These are phyloP conservation scores for Drosophila anomalata DNA, from an alignment of 2,888 invertebrate species.

Conservation along the genomic window DNA sequence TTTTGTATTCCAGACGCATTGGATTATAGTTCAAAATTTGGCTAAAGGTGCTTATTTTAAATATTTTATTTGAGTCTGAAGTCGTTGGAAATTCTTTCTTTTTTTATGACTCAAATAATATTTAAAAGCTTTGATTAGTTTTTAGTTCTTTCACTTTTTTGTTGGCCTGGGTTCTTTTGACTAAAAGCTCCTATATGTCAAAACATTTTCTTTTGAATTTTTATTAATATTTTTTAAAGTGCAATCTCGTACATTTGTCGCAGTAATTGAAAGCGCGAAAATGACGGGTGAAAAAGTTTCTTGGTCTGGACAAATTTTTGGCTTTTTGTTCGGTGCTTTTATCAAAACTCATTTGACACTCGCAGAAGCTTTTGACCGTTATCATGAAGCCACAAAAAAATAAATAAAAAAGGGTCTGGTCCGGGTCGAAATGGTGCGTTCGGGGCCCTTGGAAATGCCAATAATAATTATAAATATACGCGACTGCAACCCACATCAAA, in stretches of 20 bases:
- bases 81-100: too few relatives aligned
- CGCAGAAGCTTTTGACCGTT: conserved; percentile 58
- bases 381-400: conserved; percentile 47
- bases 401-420: conserved; percentile 46
- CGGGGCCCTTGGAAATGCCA: conserved; percentile 56
- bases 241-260: conserved; percentile 20
- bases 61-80: too few relatives aligned
- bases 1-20: too few relatives aligned
- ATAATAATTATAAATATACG: conserved; percentile 69
- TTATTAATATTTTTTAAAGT: not conserved
- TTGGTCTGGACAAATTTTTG: conserved; percentile 21
- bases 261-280: conserved; percentile 52
- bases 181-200: not conserved
- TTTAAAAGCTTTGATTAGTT: too few relatives aligned
- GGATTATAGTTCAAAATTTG: too few relatives aligned
- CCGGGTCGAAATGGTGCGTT: conserved; percentile 7
- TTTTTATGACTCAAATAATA: too few relatives aligned
- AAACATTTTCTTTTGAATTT: not conserved
- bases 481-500: conserved; percentile 60
- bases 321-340: conserved; percentile 31
- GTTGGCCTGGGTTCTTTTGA: too few relatives aligned
- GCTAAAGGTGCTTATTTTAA: too few relatives aligned
- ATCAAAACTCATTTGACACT: conserved; percentile 52
- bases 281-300: conserved; percentile 34
- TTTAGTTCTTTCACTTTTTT: too few relatives aligned